These are phyloP conservation scores for Amphimallon solstitiale DNA, from an alignment of 2,888 invertebrate species.

Conservation along the genomic window DNA sequence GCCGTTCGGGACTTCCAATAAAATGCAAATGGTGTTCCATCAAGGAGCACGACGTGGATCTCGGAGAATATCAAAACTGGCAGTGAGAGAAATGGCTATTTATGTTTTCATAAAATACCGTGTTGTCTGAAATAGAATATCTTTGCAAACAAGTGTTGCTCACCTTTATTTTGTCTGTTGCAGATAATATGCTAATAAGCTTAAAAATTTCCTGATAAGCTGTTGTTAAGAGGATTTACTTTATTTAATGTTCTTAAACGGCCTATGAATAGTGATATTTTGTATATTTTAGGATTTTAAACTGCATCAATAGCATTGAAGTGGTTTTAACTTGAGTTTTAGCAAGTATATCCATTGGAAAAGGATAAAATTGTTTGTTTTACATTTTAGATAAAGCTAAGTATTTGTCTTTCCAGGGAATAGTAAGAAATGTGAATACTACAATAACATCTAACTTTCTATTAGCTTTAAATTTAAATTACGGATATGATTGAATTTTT, in stretches of 20 bases:
- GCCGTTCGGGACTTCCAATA: constrained; percentile 57
- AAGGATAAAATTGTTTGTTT: too few relatives aligned
- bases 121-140: constrained; percentile 22
- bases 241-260: not conserved
- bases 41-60: constrained; percentile 39
- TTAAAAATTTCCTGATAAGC: not conserved
- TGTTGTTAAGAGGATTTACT: not conserved
- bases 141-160: constrained; percentile 15
- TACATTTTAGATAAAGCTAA: too few relatives aligned
- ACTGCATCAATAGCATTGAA: too few relatives aligned
- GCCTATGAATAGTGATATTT: not conserved
- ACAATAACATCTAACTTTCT: too few relatives aligned
- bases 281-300: not conserved
- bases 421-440: too few relatives aligned
- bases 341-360: too few relatives aligned
- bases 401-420: too few relatives aligned
- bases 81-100: constrained; percentile 56
- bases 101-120: constrained; percentile 51
- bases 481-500: too few relatives aligned
- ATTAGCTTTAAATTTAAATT: too few relatives aligned
- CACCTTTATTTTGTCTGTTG: not conserved
- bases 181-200: constrained; percentile 15
- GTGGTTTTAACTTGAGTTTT: too few relatives aligned
- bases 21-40: constrained; percentile 59
- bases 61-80: constrained; percentile 50